Evolutionary conservation across 2,113 vertebrate genomes (phyloP).

Genomic region (Ploceus nigricollis): DNA sequence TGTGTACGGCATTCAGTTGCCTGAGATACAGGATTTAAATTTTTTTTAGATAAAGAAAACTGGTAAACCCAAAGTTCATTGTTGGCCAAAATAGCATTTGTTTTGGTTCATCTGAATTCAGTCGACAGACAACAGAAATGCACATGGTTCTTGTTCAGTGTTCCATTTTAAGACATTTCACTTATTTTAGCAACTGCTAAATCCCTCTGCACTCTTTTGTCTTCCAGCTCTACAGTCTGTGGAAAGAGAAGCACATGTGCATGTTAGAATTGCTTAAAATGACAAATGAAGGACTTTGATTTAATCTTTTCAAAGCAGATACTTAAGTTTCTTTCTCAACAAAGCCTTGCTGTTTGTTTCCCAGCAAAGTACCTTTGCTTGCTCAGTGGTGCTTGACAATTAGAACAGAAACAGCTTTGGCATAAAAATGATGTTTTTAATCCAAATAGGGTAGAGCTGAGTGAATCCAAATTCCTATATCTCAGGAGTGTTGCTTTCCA

Average conservation of each 20-base stretch:
- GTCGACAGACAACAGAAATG: not conserved
- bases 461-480: not conserved
- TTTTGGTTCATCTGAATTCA: not conserved
- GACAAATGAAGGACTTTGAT: not conserved
- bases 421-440: not conserved
- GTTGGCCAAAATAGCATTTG: not conserved
- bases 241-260: not conserved
- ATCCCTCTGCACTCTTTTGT: not conserved
- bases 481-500: not conserved
- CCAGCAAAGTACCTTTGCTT: not conserved
- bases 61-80: not conserved
- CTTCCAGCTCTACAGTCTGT: not conserved
- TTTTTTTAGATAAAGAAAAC: not conserved
- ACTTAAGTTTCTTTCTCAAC: not conserved
- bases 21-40: accelerated
- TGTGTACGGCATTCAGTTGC: not conserved
- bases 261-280: not conserved
- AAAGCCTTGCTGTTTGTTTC: not conserved
- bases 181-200: not conserved
- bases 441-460: not conserved
- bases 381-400: not conserved
- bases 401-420: not conserved
- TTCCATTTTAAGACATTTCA: not conserved
- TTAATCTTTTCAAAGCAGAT: not conserved
- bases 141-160: not conserved